phyloP scores from a whole-genome alignment of 2,113 vertebrate species.

The Mesitornis unicolor region DNA sequence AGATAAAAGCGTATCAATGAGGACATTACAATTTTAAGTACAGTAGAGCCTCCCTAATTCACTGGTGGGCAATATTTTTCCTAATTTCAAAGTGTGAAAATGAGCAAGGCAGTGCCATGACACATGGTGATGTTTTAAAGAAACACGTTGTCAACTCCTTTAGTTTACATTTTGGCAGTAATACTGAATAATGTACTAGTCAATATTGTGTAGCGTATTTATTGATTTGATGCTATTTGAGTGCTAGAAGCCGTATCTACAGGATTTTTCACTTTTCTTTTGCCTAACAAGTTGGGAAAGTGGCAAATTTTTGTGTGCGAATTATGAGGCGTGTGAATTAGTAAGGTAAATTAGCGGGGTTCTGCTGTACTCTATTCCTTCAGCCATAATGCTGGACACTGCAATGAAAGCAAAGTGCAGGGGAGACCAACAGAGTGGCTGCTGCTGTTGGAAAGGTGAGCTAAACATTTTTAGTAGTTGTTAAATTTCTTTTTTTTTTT shows the following conservation, averaged over 20 bases:
- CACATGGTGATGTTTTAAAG: background rate
- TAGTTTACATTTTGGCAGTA: background rate
- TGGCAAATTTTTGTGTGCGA: background rate
- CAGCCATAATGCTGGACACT: constrained; percentile 46
- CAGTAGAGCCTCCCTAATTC: background rate
- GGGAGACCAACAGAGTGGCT: constrained; percentile 27
- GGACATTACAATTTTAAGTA: background rate
- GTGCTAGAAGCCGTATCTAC: background rate
- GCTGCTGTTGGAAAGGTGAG: constrained; percentile 36
- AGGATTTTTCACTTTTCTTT: background rate
- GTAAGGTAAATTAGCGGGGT: constrained; percentile 9
- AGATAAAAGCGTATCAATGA: background rate
- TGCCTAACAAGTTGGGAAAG: background rate
- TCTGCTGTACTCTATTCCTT: constrained; percentile 50
- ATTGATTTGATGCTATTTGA: background rate
- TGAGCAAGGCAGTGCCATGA: background rate
- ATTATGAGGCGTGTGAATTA: background rate
- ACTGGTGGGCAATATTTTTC: background rate
- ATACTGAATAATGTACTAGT: background rate
- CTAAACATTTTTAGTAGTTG: background rate
- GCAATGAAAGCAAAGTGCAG: constrained; percentile 54
- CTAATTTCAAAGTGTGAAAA: background rate
- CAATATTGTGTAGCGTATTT: background rate
- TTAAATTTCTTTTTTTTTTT: no score
- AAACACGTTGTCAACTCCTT: background rate